These are phyloP conservation scores for Watsonalla binaria DNA, from an alignment of 2,888 invertebrate species.

Conservation along the genomic window DNA sequence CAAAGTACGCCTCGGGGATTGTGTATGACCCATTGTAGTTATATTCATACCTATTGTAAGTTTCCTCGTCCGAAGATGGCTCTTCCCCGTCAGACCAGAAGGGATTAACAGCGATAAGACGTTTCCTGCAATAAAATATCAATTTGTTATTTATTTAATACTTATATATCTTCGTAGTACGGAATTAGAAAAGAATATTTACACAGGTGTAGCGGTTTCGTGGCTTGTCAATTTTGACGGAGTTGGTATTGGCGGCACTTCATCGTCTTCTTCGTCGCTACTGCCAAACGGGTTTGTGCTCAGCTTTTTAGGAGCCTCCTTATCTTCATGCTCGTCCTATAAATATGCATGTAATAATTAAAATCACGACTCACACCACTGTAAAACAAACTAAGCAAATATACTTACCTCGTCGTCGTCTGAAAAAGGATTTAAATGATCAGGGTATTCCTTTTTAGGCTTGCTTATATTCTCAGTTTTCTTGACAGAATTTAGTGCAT, in stretches of 20 bases:
- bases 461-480: constrained; percentile 19
- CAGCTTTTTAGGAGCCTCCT: constrained; percentile 40
- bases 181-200: constrained; percentile 19
- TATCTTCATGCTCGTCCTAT: constrained; percentile 41
- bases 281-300: constrained; percentile 85
- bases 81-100: constrained; percentile 87
- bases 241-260: constrained; percentile 49
- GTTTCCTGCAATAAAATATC: constrained; percentile 45
- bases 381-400: too few species aligned
- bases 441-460: constrained; percentile 80
- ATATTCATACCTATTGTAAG: constrained; percentile 43
- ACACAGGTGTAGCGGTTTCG: constrained; percentile 47
- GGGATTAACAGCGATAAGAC: constrained; percentile 82
- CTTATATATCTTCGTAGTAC: not conserved
- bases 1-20: too few species aligned
- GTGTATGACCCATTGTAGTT: too few species aligned
- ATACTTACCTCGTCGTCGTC: constrained; percentile 77
- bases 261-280: constrained; percentile 80
- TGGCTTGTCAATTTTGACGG: constrained; percentile 31
- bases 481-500: constrained; percentile 16
- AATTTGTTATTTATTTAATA: not conserved
- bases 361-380: too few species aligned
- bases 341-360: constrained; percentile 15
- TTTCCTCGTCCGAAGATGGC: constrained; percentile 76
- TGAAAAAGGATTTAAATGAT: constrained; percentile 90